A percentile compares a stretch with the other conserved stretches of the same genome.
phyloP scores from a whole-genome alignment of 2,113 vertebrate species.

The Gasterosteus nipponicus region DNA sequence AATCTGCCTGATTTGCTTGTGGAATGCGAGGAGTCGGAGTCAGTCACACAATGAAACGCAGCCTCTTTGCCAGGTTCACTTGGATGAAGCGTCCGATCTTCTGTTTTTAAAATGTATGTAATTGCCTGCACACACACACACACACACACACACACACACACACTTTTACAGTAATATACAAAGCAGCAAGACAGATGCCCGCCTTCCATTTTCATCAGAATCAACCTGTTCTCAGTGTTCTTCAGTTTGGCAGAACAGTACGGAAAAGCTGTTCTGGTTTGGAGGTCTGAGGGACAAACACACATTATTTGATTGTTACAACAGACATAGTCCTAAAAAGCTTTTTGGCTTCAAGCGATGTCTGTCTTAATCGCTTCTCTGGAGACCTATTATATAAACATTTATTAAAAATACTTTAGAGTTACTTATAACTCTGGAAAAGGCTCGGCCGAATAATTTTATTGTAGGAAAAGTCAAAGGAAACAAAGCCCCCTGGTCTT shows the following conservation, averaged over 20 bases:
- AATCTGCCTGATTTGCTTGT: background rate
- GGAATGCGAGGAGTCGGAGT: background rate
- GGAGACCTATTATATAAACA: background rate
- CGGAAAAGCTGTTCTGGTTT: slow-evolving; percentile 8
- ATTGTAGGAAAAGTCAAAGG: background rate
- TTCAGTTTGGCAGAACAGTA: slow-evolving; percentile 33
- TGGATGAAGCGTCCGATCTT: slow-evolving; percentile 5
- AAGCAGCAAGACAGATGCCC: slow-evolving; percentile 30
- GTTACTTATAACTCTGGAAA: background rate
- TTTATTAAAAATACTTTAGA: background rate
- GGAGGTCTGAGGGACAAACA: background rate
- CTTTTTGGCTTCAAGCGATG: background rate
- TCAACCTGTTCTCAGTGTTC: slow-evolving; percentile 6
- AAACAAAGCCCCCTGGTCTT: no score
- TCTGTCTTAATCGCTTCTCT: background rate
- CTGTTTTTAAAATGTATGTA: slow-evolving; percentile 10
- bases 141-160: background rate
- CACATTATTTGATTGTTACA: slow-evolving; percentile 2
- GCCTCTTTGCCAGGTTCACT: background rate
- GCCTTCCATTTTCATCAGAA: slow-evolving; percentile 21
- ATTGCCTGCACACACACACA: background rate
- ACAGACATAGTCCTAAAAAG: slow-evolving; percentile 1
- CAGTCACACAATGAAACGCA: background rate
- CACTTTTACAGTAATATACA: background rate
- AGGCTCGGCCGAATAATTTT: background rate